Evolutionary conservation across 2,113 vertebrate genomes (phyloP).

Genomic region (Piprites chloris): DNA sequence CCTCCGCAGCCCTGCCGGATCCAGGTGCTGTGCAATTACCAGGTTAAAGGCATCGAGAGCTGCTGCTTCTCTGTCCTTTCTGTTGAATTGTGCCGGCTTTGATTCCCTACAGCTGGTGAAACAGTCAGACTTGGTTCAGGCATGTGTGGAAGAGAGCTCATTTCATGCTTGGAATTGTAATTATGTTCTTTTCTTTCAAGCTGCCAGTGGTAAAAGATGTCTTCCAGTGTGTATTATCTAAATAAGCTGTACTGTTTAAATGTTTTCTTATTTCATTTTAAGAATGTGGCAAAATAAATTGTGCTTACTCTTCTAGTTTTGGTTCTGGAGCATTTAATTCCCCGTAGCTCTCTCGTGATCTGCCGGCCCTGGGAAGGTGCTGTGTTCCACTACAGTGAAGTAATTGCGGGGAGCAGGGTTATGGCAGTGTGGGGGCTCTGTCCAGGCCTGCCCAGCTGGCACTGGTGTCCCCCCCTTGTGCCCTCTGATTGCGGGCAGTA

Average conservation of each 20-base stretch:
- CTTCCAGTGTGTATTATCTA: constrained; percentile 55
- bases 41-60: constrained; percentile 47
- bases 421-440: not conserved
- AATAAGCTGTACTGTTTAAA: constrained; percentile 48
- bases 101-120: constrained; percentile 78
- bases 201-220: constrained; percentile 63
- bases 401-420: not conserved
- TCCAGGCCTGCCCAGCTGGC: not conserved
- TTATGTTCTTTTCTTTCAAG: constrained; percentile 65
- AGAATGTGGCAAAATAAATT: constrained; percentile 53
- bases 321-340: not conserved
- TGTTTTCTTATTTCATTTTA: constrained; percentile 51
- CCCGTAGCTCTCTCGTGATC: not conserved
- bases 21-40: constrained; percentile 77
- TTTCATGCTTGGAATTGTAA: constrained; percentile 72
- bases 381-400: not conserved
- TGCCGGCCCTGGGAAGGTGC: not conserved
- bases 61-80: constrained; percentile 51
- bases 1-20: constrained; percentile 44
- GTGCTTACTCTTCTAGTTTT: constrained; percentile 25
- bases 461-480: not conserved
- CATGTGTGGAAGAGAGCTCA: constrained; percentile 69
- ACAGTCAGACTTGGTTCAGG: constrained; percentile 64
- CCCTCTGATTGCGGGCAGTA: rapidly evolving
- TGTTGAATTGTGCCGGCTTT: constrained; percentile 66